Base-by-base conservation (phyloP, 2,113 vertebrate species). In the Sclerurus mexicanus region DNA sequence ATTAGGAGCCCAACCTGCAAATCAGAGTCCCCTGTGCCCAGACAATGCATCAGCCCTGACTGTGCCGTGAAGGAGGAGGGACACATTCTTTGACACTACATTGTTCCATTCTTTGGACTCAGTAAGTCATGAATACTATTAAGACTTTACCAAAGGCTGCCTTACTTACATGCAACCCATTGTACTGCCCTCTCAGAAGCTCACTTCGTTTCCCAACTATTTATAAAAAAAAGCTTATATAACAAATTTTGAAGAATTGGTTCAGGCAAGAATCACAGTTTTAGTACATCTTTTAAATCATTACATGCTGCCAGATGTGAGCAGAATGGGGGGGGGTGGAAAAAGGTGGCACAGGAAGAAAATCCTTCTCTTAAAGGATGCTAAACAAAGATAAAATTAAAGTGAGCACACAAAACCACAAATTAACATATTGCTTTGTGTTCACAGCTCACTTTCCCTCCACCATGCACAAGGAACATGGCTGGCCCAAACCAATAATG, bases 391-490 rank as follows among this genome's bases (percentile, higher is more conserved):
- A 55, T 28, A 28, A 67, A 62, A 81, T 24, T 21, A 10, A 63
- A 80, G 27, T 19, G 52, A 82, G 22, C 5, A 1, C 49, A 47
- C 18, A 42, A 50, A 78, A 55, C 1, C 74, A 72, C 33, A 63
- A 58, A 30, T 81, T 63, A 90, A 80, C 50, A 76, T 46, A 87
- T 9, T 40, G 52, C 47, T 89, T 67, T 85, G 47, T 59, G 37
- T 67, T 91, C 68, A 80, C 59, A 91, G 63, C 79, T 84, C 74
- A 60, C 30, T 84, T 64, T 80, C 64, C 78, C 63, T 69, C 84
- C 63, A 47, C 72, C 10, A 8, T 73, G 35, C 82, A 72, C 77
- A 44, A 84, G 60, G n/a, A 84, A 64, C 14, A 25, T 7, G 30
- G 63, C 72, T 71, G 72, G 89, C 91, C 64, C 55, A 72, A 83